Conservation (phyloP, 2,113 vertebrate genomes). For the Chaenogobius annularis region DNA sequence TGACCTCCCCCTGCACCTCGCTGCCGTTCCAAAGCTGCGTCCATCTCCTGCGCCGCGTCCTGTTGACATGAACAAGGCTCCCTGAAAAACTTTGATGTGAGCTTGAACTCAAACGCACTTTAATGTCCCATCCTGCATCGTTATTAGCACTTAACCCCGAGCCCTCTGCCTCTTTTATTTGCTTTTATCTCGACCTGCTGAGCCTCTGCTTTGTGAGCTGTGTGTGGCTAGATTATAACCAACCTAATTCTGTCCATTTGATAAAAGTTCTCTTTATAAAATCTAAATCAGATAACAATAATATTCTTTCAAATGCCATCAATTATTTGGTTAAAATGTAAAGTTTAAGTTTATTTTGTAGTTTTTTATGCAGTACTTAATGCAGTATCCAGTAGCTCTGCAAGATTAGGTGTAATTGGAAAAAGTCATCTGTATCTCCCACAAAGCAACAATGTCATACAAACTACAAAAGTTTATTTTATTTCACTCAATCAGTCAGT, state of each 20-base stretch:
- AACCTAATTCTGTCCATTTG: background rate
- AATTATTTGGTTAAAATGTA: no score
- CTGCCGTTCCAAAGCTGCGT: slow-evolving; percentile 36
- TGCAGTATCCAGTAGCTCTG: no score
- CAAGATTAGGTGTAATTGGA: no score
- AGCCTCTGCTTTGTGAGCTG: slow-evolving; percentile 24
- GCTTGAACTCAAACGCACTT: slow-evolving; percentile 47
- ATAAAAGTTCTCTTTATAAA: background rate
- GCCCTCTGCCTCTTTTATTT: slow-evolving; percentile 62
- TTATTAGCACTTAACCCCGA: slow-evolving; percentile 71
- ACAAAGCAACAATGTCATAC: no score
- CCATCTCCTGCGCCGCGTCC: slow-evolving; percentile 53
- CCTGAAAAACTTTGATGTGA: slow-evolving; percentile 63
- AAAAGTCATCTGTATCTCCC: no score
- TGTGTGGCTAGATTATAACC: slow-evolving; percentile 34
- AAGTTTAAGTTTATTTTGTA: no score
- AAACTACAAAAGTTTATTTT: no score
- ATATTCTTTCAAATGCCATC: no score
- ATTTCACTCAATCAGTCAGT: background rate
- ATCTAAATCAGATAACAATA: background rate
- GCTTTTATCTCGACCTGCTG: slow-evolving; percentile 60
- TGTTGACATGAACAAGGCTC: slow-evolving; percentile 66
- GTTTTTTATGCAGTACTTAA: no score
- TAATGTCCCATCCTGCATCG: slow-evolving; percentile 59
- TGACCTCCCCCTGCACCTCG: slow-evolving; percentile 35